Base-by-base conservation (phyloP, 2,888 invertebrate genomes). In the Furcula furcula region DNA sequence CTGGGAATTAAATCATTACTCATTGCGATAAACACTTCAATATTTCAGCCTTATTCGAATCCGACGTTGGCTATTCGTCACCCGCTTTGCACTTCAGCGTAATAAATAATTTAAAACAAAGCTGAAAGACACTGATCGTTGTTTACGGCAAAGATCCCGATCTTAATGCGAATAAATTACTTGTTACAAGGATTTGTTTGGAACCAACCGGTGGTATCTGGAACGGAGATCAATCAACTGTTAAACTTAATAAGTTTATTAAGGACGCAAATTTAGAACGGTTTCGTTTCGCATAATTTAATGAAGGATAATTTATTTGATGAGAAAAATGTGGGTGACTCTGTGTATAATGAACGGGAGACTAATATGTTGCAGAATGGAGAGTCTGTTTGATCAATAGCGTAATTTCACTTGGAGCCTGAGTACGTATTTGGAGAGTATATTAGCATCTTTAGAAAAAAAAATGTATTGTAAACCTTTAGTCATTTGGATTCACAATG, bases 111-210 rank as follows among this genome's bases (percentile, higher is more conserved):
- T 54, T 58, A 44, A 51, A 63, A 62, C 62, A 64, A 65, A 53
- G 54, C 48, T 36, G 28, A 35, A 31, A 28, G 50, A 51, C 48
- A 49, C 48, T 59, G 56, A 65, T 60, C 62, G 49, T 54, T 64
- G 60, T 64, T 62, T 50, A 46, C 59, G 45, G 42, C 57, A 56
- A 48, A 61, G 60, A 64, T 65, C 54, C 39, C 49, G 52, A 62
- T 61, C 58, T 64, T 60, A 64, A 65, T 58, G 49, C 48, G 37
- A 60, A 58, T 60, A 62, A 64, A 65, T 65, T 64, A 65, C 55
- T 59, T 53, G 56, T 51, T 45, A 51, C 47, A 46, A 31, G 46
- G 44, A 53, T 59, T 58, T 50, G 50, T 57, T 58, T 38, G 27
- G 32, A 27, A 13, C 36, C 22, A 27, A 36, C 34, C 38, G 36